Conservation (phyloP, 2,113 vertebrate species). For the Thalassarche chlororhynchos region DNA sequence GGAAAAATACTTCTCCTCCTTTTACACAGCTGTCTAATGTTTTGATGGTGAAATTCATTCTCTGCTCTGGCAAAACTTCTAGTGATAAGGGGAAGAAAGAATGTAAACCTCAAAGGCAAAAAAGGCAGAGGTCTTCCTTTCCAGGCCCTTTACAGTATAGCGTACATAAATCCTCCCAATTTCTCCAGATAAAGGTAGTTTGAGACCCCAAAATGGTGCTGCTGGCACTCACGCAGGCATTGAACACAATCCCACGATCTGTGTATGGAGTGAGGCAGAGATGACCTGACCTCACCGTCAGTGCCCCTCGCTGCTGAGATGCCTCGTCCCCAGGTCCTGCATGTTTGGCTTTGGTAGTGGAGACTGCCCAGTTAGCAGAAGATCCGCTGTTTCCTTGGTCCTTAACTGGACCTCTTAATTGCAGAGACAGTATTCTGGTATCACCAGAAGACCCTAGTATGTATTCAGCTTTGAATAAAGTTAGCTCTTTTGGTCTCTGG, state of each 20-base stretch:
- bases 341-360: neutral
- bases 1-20: conserved; percentile 5
- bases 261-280: neutral
- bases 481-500: neutral
- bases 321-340: neutral
- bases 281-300: neutral
- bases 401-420: neutral
- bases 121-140: neutral
- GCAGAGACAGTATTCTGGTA: neutral
- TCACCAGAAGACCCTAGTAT: neutral
- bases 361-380: neutral
- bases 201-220: neutral
- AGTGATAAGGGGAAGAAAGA: conserved; percentile 22
- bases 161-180: neutral
- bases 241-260: neutral
- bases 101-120: conserved; percentile 15
- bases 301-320: neutral
- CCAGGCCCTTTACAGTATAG: neutral
- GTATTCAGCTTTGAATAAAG: neutral
- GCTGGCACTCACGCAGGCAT: neutral
- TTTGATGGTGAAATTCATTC: conserved; percentile 9
- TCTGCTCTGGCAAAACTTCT: conserved; percentile 6
- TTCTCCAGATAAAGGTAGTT: neutral
- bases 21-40: conserved; percentile 22
- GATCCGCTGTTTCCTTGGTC: neutral